Percentiles rank a stretch among this genome's conserved stretches.
Evolutionary conservation across 2,888 invertebrate species (phyloP).

Genomic region (Volucella bombylans): DNA sequence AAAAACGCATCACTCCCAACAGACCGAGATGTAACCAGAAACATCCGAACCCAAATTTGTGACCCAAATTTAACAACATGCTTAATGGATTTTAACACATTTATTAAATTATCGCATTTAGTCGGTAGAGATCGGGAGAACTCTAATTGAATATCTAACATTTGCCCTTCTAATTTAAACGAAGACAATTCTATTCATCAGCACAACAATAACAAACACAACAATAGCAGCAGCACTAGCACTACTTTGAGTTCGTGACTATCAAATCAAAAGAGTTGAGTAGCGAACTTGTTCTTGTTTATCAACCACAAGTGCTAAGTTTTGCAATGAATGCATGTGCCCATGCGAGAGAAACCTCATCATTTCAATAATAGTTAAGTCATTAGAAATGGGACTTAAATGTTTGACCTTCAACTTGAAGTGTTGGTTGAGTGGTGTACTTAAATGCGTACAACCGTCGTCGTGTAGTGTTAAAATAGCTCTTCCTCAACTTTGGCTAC

Average conservation of each 20-base stretch:
- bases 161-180: slow-evolving; percentile 29
- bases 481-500: slow-evolving; percentile 30
- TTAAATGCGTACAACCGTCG: slow-evolving; percentile 10
- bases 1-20: not conserved
- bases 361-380: not conserved
- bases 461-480: slow-evolving; percentile 1
- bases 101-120: slow-evolving; percentile 28
- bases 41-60: not conserved
- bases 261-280: slow-evolving; percentile 55
- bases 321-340: not conserved
- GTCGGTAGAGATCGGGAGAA: not conserved
- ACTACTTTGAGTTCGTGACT: slow-evolving; percentile 1
- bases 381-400: not conserved
- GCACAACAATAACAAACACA: not conserved
- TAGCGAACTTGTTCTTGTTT: slow-evolving; percentile 22
- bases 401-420: slow-evolving; percentile 45
- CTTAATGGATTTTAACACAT: slow-evolving; percentile 23
- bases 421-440: slow-evolving; percentile 6
- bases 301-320: slow-evolving; percentile 6
- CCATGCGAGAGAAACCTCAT: not conserved
- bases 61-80: slow-evolving; percentile 30
- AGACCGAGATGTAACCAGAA: not conserved
- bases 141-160: slow-evolving; percentile 4
- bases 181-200: slow-evolving; percentile 3
- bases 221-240: too few relatives aligned